Percentiles rank a stretch among this genome's conserved stretches.
These are phyloP conservation scores for Barypeithes pellucidus DNA, from an alignment of 2,888 invertebrate species.

Conservation along the genomic window DNA sequence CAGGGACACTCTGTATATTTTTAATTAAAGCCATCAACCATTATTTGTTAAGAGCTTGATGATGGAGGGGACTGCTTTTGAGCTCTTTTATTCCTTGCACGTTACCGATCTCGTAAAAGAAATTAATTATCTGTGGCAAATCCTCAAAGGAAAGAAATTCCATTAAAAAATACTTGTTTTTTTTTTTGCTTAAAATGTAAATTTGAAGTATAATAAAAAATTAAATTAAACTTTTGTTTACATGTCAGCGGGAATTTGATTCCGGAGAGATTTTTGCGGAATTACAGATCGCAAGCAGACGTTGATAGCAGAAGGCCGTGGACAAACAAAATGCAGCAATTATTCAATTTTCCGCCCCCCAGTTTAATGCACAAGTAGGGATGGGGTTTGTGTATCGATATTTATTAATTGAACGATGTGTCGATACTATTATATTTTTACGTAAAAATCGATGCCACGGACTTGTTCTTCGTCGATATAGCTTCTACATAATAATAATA, in stretches of 20 bases:
- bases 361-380: not conserved
- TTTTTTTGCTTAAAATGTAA: not conserved
- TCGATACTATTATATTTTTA: too few species aligned
- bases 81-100: too few species aligned
- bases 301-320: conserved; percentile 24
- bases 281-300: conserved; percentile 43
- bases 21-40: too few species aligned
- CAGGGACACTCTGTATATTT: too few species aligned
- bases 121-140: not conserved
- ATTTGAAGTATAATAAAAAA: conserved; percentile 25
- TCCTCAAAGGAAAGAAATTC: not conserved
- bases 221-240: conserved; percentile 42
- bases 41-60: too few species aligned
- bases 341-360: conserved; percentile 26
- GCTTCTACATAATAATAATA: too few species aligned
- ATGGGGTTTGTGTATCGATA: not conserved
- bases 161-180: not conserved
- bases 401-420: too few species aligned
- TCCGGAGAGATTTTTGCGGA: conserved; percentile 17
- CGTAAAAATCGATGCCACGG: too few species aligned
- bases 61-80: too few species aligned
- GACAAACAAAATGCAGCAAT: conserved; percentile 43
- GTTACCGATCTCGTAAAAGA: not conserved
- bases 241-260: conserved; percentile 14
- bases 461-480: too few species aligned